Percentiles rank a stretch among this genome's conserved stretches.
phyloP scores from a whole-genome alignment of 2,888 invertebrate species.

The Tipula vernalis region DNA sequence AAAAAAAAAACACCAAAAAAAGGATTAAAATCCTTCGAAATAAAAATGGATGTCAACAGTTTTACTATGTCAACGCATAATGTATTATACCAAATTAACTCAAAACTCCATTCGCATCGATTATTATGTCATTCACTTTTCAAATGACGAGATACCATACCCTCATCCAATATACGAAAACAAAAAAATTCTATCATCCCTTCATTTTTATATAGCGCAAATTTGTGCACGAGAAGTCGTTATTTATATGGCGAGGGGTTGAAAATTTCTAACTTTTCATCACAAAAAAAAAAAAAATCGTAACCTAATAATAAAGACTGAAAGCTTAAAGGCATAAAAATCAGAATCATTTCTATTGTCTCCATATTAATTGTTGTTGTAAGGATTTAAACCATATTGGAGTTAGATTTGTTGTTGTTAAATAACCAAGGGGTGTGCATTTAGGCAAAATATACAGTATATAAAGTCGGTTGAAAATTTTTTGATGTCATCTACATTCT shows the following conservation, averaged over 20 bases:
- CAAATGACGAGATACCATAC: not conserved
- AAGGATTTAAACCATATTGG: not conserved
- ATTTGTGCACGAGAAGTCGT: not conserved
- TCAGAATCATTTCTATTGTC: not conserved
- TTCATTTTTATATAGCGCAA: not conserved
- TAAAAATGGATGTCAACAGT: not conserved
- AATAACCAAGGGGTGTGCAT: not conserved
- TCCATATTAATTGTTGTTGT: not conserved
- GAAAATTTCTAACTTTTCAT: not conserved
- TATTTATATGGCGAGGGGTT: not conserved
- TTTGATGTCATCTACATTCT: not conserved
- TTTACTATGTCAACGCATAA: not conserved
- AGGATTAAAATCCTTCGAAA: not conserved
- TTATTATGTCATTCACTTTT: not conserved
- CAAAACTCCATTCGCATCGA: not conserved
- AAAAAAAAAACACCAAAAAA: not conserved
- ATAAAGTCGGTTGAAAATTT: not conserved
- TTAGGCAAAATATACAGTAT: not conserved
- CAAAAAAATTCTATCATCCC: not conserved
- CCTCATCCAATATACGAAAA: not conserved
- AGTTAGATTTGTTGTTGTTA: not conserved
- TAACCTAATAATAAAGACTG: not conserved
- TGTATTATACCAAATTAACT: not conserved
- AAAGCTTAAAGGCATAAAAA: conserved; percentile 4
- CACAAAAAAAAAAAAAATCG: not conserved